A percentile compares a stretch with the other conserved stretches of the same genome.
Conservation (phyloP, 1,140 invertebrate genomes). For the Cotesia typhae region DNA sequence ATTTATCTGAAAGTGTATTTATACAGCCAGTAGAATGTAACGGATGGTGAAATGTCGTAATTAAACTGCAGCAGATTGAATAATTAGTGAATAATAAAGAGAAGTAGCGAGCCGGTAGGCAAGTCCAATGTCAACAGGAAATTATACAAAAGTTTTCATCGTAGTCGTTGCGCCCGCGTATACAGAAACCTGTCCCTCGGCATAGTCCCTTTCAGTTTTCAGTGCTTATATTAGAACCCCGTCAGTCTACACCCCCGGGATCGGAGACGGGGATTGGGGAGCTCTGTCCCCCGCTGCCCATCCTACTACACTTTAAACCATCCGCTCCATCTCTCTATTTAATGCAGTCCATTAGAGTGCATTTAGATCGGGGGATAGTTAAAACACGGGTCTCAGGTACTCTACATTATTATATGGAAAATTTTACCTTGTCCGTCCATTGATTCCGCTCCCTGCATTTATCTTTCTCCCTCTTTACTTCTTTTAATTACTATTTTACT, state of each 20-base stretch:
- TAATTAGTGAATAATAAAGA: slow-evolving; percentile 16
- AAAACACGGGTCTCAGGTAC: slow-evolving; percentile 38
- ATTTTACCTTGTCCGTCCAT: not conserved
- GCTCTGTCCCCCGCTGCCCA: not conserved
- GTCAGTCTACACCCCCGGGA: slow-evolving; percentile 11
- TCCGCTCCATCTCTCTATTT: slow-evolving; percentile 42
- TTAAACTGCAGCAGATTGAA: slow-evolving; percentile 24
- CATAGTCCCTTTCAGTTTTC: slow-evolving; percentile 12
- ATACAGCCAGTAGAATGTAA: not conserved
- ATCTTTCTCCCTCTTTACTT: too few species aligned
- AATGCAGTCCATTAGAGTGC: slow-evolving; percentile 49
- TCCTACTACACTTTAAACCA: slow-evolving; percentile 12
- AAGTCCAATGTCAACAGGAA: slow-evolving; percentile 24
- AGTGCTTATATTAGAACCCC: slow-evolving; percentile 11
- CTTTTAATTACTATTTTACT: too few species aligned
- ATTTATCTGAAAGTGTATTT: not conserved
- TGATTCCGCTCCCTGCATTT: not conserved
- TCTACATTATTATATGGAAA: not conserved
- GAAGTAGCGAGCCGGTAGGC: slow-evolving; percentile 10
- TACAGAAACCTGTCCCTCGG: slow-evolving; percentile 21
- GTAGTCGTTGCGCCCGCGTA: slow-evolving; percentile 10
- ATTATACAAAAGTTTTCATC: slow-evolving; percentile 17
- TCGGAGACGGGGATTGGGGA: not conserved
- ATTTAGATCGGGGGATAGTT: slow-evolving; percentile 49
- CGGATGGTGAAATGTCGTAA: slow-evolving; percentile 16